Base-by-base conservation (phyloP, 2,888 invertebrate genomes). In the Ophion costatus region DNA sequence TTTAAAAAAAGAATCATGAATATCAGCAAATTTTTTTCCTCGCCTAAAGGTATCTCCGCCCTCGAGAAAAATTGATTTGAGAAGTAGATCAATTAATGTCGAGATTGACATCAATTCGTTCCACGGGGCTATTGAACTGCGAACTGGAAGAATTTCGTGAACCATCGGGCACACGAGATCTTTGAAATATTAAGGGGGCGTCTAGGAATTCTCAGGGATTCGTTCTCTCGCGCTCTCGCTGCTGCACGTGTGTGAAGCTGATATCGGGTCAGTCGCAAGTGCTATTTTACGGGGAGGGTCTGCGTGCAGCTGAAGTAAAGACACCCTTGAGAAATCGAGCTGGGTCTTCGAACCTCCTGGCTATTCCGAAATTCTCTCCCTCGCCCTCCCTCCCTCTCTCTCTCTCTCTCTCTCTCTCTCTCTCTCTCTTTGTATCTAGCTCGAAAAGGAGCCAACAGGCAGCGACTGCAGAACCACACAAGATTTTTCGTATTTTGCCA, bases 311-410 rank as follows among this genome's bases (percentile, higher is more conserved):
- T 14, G 33, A 69, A 76, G 83, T 83, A 84, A 84, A 81, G 78
- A 84, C 75, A 81, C 78, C 78, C 74, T 64, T 76, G 81, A 81
- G 77, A 81, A 82, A 84, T 84, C 84, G 82, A 75, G 75, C 70
- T 61, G 79, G 79, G 64, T 84, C 78, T 82, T 76, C 71, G 75
- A 82, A 84, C 82, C 79, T 79, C 71, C 24, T 56, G 42, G 67
- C 79, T 79, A 82, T 84, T 79, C 71, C 71, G 29, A 82, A 74
- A 67, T 64, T 80, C 73, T 63, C 63, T 51, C 17, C 33, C 17
- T 29, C 29, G n/a, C n/a, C 0, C 29, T 17, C 20, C 42, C 29
- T 33, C 66, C 63, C 61, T 22, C 33, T 38, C 38, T 38, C 38
- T 38, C 38, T 38, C 38, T 38, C 38, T 38, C 38, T 38, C 38